Base-by-base conservation (phyloP, 2,888 invertebrate species). In the Caenorhabditis drosophilae region DNA sequence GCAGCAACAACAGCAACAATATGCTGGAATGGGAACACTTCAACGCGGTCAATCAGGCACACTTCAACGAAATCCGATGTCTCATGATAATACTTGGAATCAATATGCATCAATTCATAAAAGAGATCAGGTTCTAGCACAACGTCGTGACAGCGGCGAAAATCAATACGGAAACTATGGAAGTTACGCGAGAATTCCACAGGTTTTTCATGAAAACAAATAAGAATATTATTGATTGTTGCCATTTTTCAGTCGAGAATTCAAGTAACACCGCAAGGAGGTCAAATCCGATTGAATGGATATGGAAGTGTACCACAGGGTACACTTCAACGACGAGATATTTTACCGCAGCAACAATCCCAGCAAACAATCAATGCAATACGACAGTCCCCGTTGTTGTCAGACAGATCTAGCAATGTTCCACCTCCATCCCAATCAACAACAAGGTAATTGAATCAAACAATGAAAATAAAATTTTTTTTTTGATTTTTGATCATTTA, bases 41-140 rank as follows among this genome's bases (percentile, higher is more conserved):
- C 67, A 69, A 58, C 45, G 69, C 2, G 59, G 53, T 0, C 67
- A 67, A 34, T 48, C 52, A 34, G 67, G 58, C 42, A 67, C 67
- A 44, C 59, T 67, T 15, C 69, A 67, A 48, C 41, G 69, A 23
- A 45, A 52, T 45, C n/a, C n/a, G n/a, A 31, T 47, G 35, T 36
- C 12, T 26, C 53, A 53, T 46, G 63, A 63, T 18, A 63, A 53
- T 41, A 58, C 53, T 58, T 67, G 51, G 72, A 75, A 64, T 57
- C 75, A 63, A 42, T 75, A 75, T 46, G 61, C 75, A 12, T 70
- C 72, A 20, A 75, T 75, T 50, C 75, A 75, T 44, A 75, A 75
- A 46, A 66, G 64, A 51, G 55, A 62, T 16, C 58, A 56, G 40
- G 54, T 47, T 25, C 23, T 63, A 3, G 52, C 44, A 15, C 67